phyloP scores from a whole-genome alignment of 2,113 vertebrate species.

The Cygnus atratus region DNA sequence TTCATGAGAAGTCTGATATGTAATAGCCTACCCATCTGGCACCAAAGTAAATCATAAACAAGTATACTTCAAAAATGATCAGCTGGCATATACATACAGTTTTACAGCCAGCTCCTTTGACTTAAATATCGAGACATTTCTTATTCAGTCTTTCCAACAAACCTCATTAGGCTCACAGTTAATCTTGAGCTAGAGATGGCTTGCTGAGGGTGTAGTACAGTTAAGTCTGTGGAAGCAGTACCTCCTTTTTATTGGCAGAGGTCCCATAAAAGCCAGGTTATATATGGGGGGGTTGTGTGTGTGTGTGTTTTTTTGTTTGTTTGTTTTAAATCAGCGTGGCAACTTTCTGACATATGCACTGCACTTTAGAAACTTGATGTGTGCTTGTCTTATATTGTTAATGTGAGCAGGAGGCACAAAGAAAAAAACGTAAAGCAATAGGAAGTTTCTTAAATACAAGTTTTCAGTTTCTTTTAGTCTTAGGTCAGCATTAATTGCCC shows the following conservation, averaged over 20 bases:
- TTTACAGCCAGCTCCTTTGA: slow-evolving; percentile 6
- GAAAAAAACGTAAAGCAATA: slow-evolving; percentile 43
- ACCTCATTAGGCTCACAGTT: slow-evolving; percentile 22
- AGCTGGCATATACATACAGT: slow-evolving; percentile 9
- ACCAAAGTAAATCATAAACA: neutral
- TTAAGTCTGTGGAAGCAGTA: slow-evolving; percentile 48
- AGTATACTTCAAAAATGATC: slow-evolving; percentile 37
- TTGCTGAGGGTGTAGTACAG: slow-evolving; percentile 49
- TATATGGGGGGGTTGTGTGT: too few species aligned
- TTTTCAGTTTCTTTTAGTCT: slow-evolving; percentile 54
- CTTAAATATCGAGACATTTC: slow-evolving; percentile 50
- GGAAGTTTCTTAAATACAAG: slow-evolving; percentile 51
- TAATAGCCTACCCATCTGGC: slow-evolving; percentile 4
- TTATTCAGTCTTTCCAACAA: slow-evolving; percentile 16
- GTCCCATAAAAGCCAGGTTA: slow-evolving; percentile 28
- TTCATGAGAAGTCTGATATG: neutral
- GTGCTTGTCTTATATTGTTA: slow-evolving; percentile 54
- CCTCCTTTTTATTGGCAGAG: slow-evolving; percentile 47
- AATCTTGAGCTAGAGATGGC: slow-evolving; percentile 30
- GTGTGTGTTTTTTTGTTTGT: slow-evolving; percentile 17
- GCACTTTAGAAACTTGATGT: slow-evolving; percentile 56
- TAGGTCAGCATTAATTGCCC: slow-evolving; percentile 31
- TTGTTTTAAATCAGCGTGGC: slow-evolving; percentile 27
- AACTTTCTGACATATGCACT: slow-evolving; percentile 6
- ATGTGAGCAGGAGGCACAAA: slow-evolving; percentile 21